Evolutionary conservation across 2,797 vertebrate genomes (phyloP), one percentile per base, ranked within the genome.

Genomic region (Xiphophorus birchmanni): DNA sequence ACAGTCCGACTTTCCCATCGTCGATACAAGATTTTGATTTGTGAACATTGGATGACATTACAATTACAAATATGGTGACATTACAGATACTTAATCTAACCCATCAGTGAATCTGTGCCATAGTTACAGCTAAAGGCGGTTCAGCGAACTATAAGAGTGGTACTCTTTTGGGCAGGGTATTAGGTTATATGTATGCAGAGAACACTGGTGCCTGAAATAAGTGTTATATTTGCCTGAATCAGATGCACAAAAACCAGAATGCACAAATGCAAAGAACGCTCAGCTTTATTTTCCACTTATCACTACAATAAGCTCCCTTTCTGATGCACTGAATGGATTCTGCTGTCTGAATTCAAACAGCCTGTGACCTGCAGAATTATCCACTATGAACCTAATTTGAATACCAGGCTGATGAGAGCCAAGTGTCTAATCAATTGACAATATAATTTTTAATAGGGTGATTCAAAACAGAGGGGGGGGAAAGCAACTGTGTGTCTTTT

Each of bases 341-440:
- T 35, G 15, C 26, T 1, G 37, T 9, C 76, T 29, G 11, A 82
- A 11, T 32, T 18, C 32, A 0, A 80, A 81, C 5, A 73, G 60
- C 50, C 44, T 29, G 21, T 40, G 52, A 75, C 74, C 37, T 67
- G 42, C n/a, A 78, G 52, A 86, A 78, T 74, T 48, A 76, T 76
- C 35, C 44, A 69, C 17, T 72, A 79, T 79, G 18, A 78, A 77
- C 47, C 40, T 32, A 74, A 81, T 80, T 67, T 56, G 29, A 47
- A 78, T 74, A 56, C 29, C 9, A 4, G 17, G 65, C 23, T 73
- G 73, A 72, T 79, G 80, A 65, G 58, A 84, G 76, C 80, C 48
- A 35, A 37, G 23, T 58, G 50, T 75, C 74, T 67, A 63, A 81
- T 80, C 35, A 80, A 45, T 32, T 65, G 42, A 45, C 45, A 76